Conservation (phyloP, 53 echinoderm and acorn worm species). For the Apostichopus leukothele region DNA sequence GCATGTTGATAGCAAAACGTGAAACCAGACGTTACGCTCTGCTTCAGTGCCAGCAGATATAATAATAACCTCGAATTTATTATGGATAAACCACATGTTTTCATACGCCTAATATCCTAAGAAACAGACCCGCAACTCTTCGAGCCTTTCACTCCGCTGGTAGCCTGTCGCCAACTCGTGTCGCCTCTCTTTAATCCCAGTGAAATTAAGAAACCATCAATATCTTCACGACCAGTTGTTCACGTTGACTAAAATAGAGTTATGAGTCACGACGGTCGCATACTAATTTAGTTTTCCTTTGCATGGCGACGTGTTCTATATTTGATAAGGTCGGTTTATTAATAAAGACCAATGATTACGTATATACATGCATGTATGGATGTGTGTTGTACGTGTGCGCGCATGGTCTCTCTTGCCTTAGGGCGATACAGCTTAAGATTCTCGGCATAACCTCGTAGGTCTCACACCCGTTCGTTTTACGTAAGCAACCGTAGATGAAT, state of each 20-base stretch:
- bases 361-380: neutral
- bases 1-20: too few relatives aligned
- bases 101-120: too few relatives aligned
- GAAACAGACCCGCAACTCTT: too few relatives aligned
- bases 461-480: conserved; percentile 6
- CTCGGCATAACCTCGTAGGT: conserved; percentile 10
- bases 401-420: neutral
- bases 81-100: too few relatives aligned
- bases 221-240: too few relatives aligned
- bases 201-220: too few relatives aligned
- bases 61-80: too few relatives aligned
- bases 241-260: neutral
- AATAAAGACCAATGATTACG: neutral
- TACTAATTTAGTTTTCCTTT: conserved; percentile 17
- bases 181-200: too few relatives aligned
- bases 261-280: neutral
- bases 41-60: too few relatives aligned
- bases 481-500: neutral
- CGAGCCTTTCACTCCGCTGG: too few relatives aligned
- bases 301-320: conserved; percentile 28
- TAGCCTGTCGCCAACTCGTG: too few relatives aligned
- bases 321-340: conserved; percentile 21
- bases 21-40: too few relatives aligned
- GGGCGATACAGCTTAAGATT: conserved; percentile 30
- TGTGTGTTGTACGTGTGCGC: neutral